These are phyloP conservation scores for Malurus splendens DNA, from an alignment of 2,797 vertebrate species.

Conservation along the genomic window DNA sequence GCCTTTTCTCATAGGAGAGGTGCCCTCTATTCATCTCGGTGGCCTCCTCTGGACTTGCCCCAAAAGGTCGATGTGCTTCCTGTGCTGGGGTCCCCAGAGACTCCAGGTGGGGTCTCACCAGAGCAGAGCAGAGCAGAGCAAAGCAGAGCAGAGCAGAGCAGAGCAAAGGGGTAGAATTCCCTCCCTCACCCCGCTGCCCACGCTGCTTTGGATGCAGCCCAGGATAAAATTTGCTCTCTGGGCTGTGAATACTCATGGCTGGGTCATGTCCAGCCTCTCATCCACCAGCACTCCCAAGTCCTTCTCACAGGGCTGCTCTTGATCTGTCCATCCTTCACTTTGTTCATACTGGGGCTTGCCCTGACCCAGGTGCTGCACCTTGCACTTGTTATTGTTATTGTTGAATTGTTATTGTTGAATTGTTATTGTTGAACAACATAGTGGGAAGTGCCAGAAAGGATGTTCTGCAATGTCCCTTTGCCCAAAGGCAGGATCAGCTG, in stretches of 20 bases:
- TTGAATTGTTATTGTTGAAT: no score
- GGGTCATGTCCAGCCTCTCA: not conserved
- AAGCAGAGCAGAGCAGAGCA: no score
- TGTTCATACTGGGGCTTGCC: not conserved
- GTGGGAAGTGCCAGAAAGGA: not conserved
- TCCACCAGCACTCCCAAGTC: not conserved
- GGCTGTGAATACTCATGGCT: not conserved
- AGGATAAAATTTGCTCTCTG: not conserved
- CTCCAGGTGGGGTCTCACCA: not conserved
- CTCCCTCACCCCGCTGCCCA: rapidly evolving
- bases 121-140: not conserved
- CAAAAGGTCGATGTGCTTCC: not conserved
- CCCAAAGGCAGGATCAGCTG: not conserved
- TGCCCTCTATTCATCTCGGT: not conserved
- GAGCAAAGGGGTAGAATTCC: not conserved
- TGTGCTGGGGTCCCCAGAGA: not conserved
- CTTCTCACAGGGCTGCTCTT: not conserved
- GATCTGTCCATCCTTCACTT: not conserved
- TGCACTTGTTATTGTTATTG: not conserved
- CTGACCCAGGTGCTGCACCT: not conserved
- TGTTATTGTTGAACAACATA: not conserved
- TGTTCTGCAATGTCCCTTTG: not conserved
- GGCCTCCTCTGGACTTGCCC: not conserved
- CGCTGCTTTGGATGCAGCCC: rapidly evolving
- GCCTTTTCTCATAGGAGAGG: not conserved